A percentile compares a stretch with the other conserved stretches of the same genome.
These are phyloP conservation scores for Andrena fulva DNA, from an alignment of 2,888 invertebrate species.

Conservation along the genomic window DNA sequence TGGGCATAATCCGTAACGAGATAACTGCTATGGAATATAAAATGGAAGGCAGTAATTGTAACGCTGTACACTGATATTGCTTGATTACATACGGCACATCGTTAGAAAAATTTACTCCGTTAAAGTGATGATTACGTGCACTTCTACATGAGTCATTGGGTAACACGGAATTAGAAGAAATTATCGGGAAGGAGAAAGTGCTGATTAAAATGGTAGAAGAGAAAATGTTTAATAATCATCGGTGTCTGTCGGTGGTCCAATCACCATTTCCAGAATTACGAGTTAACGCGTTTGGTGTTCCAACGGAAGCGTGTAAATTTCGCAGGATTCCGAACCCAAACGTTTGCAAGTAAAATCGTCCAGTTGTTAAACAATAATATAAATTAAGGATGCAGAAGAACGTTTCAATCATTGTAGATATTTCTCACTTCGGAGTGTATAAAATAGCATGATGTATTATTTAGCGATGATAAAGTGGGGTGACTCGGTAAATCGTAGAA, in stretches of 20 bases:
- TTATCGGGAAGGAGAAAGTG: slow-evolving; percentile 39
- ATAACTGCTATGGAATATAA: slow-evolving; percentile 28
- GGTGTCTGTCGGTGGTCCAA: slow-evolving; percentile 63
- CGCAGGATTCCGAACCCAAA: slow-evolving; percentile 39
- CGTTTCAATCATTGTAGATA: slow-evolving; percentile 48
- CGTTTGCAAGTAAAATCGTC: slow-evolving; percentile 68
- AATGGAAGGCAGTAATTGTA: slow-evolving; percentile 26
- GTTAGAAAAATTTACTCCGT: slow-evolving; percentile 55
- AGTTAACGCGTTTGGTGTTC: slow-evolving; percentile 43
- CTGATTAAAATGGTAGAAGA: slow-evolving; percentile 46
- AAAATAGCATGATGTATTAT: slow-evolving; percentile 49
- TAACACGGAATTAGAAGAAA: slow-evolving; percentile 40
- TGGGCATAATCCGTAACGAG: slow-evolving; percentile 46
- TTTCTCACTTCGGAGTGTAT: slow-evolving; percentile 49
- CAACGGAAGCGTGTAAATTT: slow-evolving; percentile 32
- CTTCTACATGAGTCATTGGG: slow-evolving; percentile 50
- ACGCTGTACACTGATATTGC: slow-evolving; percentile 63
- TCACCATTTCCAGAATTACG: slow-evolving; percentile 42
- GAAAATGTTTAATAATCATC: slow-evolving; percentile 44
- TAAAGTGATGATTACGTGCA: slow-evolving; percentile 40
- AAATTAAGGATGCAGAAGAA: slow-evolving; percentile 59
- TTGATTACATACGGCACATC: slow-evolving; percentile 62
- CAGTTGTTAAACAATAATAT: slow-evolving; percentile 73
- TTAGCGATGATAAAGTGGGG: slow-evolving; percentile 50
- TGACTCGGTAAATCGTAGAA: slow-evolving; percentile 39